Conservation (phyloP, 2,113 vertebrate species). For the Macquaria ambigua region DNA sequence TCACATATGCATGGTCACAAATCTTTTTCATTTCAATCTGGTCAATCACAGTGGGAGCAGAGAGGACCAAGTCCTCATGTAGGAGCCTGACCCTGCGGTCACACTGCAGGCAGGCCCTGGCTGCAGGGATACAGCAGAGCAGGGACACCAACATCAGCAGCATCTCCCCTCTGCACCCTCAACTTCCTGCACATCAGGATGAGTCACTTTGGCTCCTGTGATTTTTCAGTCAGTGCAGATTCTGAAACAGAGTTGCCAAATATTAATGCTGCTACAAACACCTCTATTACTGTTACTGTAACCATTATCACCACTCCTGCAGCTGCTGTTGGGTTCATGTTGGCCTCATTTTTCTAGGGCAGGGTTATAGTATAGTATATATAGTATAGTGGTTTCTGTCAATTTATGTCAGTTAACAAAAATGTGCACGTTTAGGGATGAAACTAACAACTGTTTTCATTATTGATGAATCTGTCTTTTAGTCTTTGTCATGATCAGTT, state of each 20-base stretch:
- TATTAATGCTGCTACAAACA: neutral
- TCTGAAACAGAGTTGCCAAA: constrained; percentile 27
- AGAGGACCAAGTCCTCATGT: constrained; percentile 71
- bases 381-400: neutral
- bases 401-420: neutral
- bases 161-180: constrained; percentile 30
- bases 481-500: too few relatives aligned
- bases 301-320: neutral
- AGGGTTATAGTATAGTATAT: neutral
- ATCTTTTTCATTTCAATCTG: constrained; percentile 73
- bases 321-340: neutral
- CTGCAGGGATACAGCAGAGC: constrained; percentile 39
- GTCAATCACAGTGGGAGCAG: constrained; percentile 30
- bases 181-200: neutral
- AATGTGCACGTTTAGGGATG: neutral
- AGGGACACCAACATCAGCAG: constrained; percentile 53
- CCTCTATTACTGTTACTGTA: neutral
- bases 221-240: neutral
- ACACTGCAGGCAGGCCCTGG: constrained; percentile 81
- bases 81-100: constrained; percentile 63
- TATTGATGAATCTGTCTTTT: neutral
- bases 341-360: neutral
- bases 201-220: constrained; percentile 19
- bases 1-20: constrained; percentile 58
- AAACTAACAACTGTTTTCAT: neutral